phyloP scores from a whole-genome alignment of 2,888 invertebrate genomes.

The Quadroppia sp. region DNA sequence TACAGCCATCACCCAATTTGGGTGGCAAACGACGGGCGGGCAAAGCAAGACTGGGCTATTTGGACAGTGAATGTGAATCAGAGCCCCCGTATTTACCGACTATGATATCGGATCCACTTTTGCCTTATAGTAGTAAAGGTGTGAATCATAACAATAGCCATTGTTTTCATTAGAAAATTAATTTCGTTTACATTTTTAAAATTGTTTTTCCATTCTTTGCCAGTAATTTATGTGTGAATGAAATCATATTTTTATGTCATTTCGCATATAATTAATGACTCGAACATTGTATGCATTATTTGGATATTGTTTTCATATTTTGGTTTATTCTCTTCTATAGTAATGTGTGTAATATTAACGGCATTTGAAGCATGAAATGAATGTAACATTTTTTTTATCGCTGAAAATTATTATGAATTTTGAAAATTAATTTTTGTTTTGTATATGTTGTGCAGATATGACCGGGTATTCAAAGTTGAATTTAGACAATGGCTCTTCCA shows the following conservation, averaged over 20 bases:
- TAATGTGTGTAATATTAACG: neutral
- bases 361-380: neutral
- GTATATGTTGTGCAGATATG: conserved; percentile 33
- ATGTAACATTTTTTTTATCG: neutral
- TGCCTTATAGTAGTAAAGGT: conserved; percentile 10
- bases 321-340: too few species aligned
- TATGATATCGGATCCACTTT: conserved; percentile 43
- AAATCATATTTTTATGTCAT: neutral
- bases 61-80: conserved; percentile 47
- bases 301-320: neutral
- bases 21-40: conserved; percentile 43
- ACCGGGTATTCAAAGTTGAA: conserved; percentile 36
- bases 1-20: conserved; percentile 43
- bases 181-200: too few species aligned
- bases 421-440: too few species aligned
- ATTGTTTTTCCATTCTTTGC: neutral
- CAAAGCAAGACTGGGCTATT: conserved; percentile 45
- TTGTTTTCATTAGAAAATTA: neutral
- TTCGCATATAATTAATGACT: conserved; percentile 2
- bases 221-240: neutral
- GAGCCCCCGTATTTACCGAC: conserved; percentile 47
- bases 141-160: neutral
- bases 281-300: neutral
- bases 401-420: neutral
- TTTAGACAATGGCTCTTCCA: conserved; percentile 28